Evolutionary conservation across 2,888 invertebrate genomes (phyloP).

Genomic region (Lasius platythorax): DNA sequence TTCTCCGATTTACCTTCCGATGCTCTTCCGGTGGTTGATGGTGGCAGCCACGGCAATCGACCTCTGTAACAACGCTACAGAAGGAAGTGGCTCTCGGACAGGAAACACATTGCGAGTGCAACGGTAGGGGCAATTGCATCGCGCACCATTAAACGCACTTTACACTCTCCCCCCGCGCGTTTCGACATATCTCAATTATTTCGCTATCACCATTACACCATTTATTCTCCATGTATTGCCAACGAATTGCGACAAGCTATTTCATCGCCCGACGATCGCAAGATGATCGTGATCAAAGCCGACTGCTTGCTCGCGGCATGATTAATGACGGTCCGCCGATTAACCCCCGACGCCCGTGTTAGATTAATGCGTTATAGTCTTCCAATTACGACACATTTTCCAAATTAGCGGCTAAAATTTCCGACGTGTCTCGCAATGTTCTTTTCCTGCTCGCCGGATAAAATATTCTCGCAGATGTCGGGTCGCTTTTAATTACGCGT

Average conservation of each 20-base stretch:
- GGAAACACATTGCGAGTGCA: slow-evolving; percentile 38
- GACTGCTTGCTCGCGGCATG: slow-evolving; percentile 31
- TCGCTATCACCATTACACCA: slow-evolving; percentile 45
- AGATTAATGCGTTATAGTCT: slow-evolving; percentile 6
- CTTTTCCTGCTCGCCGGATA: slow-evolving; percentile 27
- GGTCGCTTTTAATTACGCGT: slow-evolving; percentile 72
- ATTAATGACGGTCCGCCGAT: slow-evolving; percentile 42
- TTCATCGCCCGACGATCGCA: slow-evolving; percentile 38
- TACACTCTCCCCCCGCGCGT: background rate
- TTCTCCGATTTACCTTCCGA: slow-evolving; percentile 22
- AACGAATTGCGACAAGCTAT: slow-evolving; percentile 38
- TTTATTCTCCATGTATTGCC: slow-evolving; percentile 24
- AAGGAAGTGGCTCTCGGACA: slow-evolving; percentile 41
- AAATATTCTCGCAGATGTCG: slow-evolving; percentile 63
- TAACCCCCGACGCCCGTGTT: background rate
- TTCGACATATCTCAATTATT: slow-evolving; percentile 53
- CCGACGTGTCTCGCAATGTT: background rate
- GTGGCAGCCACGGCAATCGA: background rate
- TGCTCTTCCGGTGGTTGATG: slow-evolving; percentile 39
- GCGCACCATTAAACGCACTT: slow-evolving; percentile 34
- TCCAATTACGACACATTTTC: slow-evolving; percentile 23
- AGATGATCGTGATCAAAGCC: slow-evolving; percentile 34
- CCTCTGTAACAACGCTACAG: background rate
- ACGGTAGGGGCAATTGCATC: slow-evolving; percentile 40
- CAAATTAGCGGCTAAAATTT: slow-evolving; percentile 25